A percentile compares a stretch with the other conserved stretches of the same genome.
Evolutionary conservation across 2,113 vertebrate species (phyloP).

Genomic region (Pipa parva): DNA sequence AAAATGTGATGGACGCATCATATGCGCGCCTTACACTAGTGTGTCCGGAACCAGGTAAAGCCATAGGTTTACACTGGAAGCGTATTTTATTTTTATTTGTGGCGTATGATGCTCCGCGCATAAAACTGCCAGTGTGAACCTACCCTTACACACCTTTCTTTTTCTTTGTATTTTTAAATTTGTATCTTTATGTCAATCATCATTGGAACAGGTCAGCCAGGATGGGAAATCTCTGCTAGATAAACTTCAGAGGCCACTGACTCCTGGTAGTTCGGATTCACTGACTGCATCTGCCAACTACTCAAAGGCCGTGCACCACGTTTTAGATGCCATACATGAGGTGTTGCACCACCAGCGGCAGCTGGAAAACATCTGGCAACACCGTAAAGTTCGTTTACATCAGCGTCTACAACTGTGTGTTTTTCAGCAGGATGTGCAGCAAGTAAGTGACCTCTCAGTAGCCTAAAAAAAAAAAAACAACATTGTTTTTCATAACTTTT

Average conservation of each 20-base stretch:
- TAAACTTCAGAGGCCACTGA: conserved; percentile 91
- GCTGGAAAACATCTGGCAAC: conserved; percentile 96
- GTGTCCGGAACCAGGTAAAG: too few species aligned
- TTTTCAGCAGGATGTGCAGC: conserved; percentile 96
- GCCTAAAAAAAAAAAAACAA: too few species aligned
- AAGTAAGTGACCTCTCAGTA: conserved; percentile 63
- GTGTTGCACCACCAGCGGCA: conserved; percentile 95
- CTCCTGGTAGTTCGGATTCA: conserved; percentile 89
- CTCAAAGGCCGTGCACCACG: conserved; percentile 94
- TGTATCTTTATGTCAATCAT: accelerated
- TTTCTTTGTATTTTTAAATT: too few species aligned
- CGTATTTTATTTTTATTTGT: too few species aligned
- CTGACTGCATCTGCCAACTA: conserved; percentile 92
- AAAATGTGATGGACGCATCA: too few species aligned
- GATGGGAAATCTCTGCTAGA: conserved; percentile 94
- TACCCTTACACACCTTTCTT: too few species aligned
- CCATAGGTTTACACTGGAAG: too few species aligned
- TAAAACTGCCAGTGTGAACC: too few species aligned
- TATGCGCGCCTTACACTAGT: too few species aligned
- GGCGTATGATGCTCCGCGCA: too few species aligned
- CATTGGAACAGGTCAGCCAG: conserved; percentile 80
- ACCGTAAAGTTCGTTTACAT: conserved; percentile 94
- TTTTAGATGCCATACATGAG: conserved; percentile 92
- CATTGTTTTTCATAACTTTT: too few species aligned
- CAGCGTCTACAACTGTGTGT: conserved; percentile 93